Evolutionary conservation across 2,113 vertebrate genomes (phyloP), one percentile per base, ranked within the genome.

Genomic region (Herpailurus yagouaroundi): DNA sequence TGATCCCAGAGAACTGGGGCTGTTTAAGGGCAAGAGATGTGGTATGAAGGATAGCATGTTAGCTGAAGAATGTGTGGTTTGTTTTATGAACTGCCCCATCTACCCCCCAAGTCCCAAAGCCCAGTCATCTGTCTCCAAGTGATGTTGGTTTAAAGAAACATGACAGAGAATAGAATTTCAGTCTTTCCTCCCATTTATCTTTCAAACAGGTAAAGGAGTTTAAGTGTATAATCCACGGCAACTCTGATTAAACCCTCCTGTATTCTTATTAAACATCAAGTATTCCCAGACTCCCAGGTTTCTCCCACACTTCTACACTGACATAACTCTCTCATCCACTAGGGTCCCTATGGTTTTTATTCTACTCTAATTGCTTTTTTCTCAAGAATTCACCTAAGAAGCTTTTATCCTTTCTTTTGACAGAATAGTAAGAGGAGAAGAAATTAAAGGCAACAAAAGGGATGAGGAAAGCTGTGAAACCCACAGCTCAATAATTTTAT

Each of bases 281-380:
- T 5, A 3, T 84, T 55, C 73, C 92, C 50, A 41, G 23, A 19
- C 6, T 48, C n/a, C 29, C 29, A 63, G 16, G 7, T 19, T 82
- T 66, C 68, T 86, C 74, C 60, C 83, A 57, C n/a, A 31, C 45
- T 21, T 71, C 33, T 52, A 0, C 21, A 31, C 66, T 38, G n/a
- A 91, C 52, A 73, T n/a, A n/a, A 14, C 29, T 82, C n/a, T 89
- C 91, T 96, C 55, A 91, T 68, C 41, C 10, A 21, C 45, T 33
- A 38, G 23, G 27, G 25, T 89, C 48, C 68, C 63, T 25, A 8
- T 76, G 55, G 63, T 27, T 92, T 83, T 96, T 81, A 66, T 81
- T 96, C 69, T 4, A 83, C 36, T 82, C 21, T 96, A 96, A 94
- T 96, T 87, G 71, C 73, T 73, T 96, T 96, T 91, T 68, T 52